Evolutionary conservation across 2,888 invertebrate species (phyloP).

Genomic region (Phrixothrix hirtus): DNA sequence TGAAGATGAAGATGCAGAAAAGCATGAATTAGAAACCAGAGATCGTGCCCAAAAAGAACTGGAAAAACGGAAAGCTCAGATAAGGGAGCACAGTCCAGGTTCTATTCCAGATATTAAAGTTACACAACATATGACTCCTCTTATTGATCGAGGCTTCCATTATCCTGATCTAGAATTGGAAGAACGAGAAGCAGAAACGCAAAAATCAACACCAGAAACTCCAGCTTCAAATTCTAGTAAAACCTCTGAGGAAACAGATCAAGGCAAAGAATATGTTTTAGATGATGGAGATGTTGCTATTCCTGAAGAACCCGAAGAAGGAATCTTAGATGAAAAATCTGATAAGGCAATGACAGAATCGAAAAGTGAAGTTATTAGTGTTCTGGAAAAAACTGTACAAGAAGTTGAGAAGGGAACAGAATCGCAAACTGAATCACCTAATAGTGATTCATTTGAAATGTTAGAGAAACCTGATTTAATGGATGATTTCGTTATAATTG

Average conservation of each 20-base stretch:
- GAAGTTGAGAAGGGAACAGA: conserved; percentile 58
- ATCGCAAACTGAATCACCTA: conserved; percentile 68
- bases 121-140: conserved; percentile 63
- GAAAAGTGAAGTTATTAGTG: conserved; percentile 61
- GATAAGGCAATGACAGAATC: conserved; percentile 53
- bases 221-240: conserved; percentile 67
- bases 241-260: conserved; percentile 68
- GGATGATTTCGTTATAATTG: conserved; percentile 86
- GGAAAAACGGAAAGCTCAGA: conserved; percentile 55
- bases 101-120: conserved; percentile 67
- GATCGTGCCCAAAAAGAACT: conserved; percentile 52
- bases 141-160: conserved; percentile 54
- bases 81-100: conserved; percentile 64
- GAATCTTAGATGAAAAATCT: conserved; percentile 49
- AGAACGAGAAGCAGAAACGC: conserved; percentile 49
- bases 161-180: conserved; percentile 59
- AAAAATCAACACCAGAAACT: conserved; percentile 63
- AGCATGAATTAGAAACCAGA: conserved; percentile 58
- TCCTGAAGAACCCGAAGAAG: conserved; percentile 61
- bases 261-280: conserved; percentile 66
- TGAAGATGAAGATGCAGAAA: conserved; percentile 59
- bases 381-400: conserved; percentile 63
- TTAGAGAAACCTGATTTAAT: conserved; percentile 84
- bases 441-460: conserved; percentile 85
- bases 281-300: conserved; percentile 62